phyloP scores from a whole-genome alignment of 2,113 vertebrate species.

The Candoia aspera region DNA sequence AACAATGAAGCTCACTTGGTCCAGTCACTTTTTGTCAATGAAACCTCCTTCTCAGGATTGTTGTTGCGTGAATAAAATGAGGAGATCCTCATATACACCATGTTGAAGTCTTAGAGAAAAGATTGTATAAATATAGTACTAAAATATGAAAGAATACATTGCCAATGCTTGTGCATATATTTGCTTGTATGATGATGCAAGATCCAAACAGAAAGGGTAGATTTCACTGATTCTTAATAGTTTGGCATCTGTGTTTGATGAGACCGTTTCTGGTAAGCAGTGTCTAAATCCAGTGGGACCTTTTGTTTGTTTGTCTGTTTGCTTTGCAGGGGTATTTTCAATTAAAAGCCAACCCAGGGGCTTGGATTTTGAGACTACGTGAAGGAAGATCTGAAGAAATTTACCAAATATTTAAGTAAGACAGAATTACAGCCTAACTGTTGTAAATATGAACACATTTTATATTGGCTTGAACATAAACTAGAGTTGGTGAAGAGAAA shows the following conservation, averaged over 20 bases:
- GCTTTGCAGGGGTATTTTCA: constrained; percentile 93
- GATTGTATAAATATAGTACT: not conserved
- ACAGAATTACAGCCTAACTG: constrained; percentile 29
- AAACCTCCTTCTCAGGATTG: not conserved
- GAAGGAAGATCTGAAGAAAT: constrained; percentile 93
- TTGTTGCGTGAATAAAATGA: not conserved
- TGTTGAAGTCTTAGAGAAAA: not conserved
- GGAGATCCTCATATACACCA: not conserved
- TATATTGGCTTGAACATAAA: not conserved
- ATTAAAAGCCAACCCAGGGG: constrained; percentile 95
- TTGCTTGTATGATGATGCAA: constrained; percentile 16
- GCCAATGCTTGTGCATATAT: not conserved
- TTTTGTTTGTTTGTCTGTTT: not conserved
- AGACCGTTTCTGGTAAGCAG: not conserved
- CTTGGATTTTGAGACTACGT: constrained; percentile 88
- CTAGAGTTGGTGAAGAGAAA: not conserved
- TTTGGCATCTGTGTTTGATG: not conserved
- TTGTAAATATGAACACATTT: not conserved
- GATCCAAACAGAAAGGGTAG: not conserved
- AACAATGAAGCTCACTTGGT: not conserved
- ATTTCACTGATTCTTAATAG: not conserved
- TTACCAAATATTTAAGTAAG: constrained; percentile 91
- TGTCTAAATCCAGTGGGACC: not conserved
- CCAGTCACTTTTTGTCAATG: not conserved
- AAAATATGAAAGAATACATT: not conserved